phyloP scores from a whole-genome alignment of 1,140 invertebrate genomes.

The Rhagoletis zephyria region DNA sequence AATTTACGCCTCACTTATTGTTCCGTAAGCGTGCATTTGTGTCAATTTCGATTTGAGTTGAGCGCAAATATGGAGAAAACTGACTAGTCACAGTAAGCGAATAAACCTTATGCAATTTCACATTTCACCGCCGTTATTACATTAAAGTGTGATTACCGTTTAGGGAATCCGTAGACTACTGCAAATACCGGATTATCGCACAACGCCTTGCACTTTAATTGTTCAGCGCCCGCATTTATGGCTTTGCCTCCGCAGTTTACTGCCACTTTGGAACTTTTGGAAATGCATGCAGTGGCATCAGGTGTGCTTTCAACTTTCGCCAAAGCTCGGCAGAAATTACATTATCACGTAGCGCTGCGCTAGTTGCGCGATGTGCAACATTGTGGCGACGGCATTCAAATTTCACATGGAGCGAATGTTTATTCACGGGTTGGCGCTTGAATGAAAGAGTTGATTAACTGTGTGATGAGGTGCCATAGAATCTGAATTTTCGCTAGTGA shows the following conservation, averaged over 20 bases:
- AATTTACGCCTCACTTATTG: conserved; percentile 18
- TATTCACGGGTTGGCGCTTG: too few relatives aligned
- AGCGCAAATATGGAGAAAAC: background rate
- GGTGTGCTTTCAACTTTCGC: too few relatives aligned
- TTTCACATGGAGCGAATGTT: too few relatives aligned
- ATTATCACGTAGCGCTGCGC: too few relatives aligned
- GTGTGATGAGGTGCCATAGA: too few relatives aligned
- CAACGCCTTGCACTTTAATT: background rate
- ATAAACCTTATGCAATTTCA: conserved; percentile 15
- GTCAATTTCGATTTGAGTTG: background rate
- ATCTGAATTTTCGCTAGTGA: too few relatives aligned
- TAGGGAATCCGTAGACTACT: background rate
- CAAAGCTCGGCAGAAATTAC: too few relatives aligned
- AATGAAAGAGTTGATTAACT: too few relatives aligned
- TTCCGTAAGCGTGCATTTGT: conserved; percentile 34
- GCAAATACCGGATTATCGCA: background rate
- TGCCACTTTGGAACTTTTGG: too few relatives aligned
- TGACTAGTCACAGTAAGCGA: background rate
- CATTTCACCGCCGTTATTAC: conserved; percentile 25
- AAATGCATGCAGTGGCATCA: too few relatives aligned
- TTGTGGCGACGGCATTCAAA: too few relatives aligned
- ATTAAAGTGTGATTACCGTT: conserved; percentile 42
- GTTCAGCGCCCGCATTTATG: background rate
- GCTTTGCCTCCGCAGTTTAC: background rate
- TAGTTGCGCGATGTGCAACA: too few relatives aligned